Evolutionary conservation across 2,888 invertebrate genomes (phyloP).

Genomic region (Philopedon plagiatum): DNA sequence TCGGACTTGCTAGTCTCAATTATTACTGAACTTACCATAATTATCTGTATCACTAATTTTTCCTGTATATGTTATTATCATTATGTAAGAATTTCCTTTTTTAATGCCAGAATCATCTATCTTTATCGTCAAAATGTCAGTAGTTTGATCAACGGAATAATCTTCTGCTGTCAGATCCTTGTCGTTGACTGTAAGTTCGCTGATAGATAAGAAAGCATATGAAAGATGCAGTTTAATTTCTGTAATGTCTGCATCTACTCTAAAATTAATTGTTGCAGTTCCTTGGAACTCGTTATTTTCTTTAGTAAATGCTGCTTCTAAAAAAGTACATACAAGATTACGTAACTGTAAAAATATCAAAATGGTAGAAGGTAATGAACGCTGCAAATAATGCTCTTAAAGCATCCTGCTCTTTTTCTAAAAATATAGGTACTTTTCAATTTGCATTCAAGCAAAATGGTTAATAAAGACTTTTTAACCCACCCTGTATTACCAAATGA

Average conservation of each 20-base stretch:
- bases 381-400: too few relatives aligned
- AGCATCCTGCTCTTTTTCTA: too few relatives aligned
- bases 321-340: neutral
- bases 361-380: too few relatives aligned
- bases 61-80: slow-evolving; percentile 27
- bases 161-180: neutral
- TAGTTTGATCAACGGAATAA: slow-evolving; percentile 23
- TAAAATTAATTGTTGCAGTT: slow-evolving; percentile 29
- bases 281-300: slow-evolving; percentile 30
- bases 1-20: too few relatives aligned
- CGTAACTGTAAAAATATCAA: too few relatives aligned
- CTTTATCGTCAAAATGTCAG: slow-evolving; percentile 36
- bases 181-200: neutral
- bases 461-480: too few relatives aligned
- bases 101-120: neutral
- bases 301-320: slow-evolving; percentile 22
- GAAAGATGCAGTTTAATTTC: slow-evolving; percentile 36
- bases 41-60: slow-evolving; percentile 24
- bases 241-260: slow-evolving; percentile 7
- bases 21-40: slow-evolving; percentile 10
- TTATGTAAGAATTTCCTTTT: neutral
- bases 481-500: too few relatives aligned
- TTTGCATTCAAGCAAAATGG: too few relatives aligned
- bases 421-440: too few relatives aligned
- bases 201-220: slow-evolving; percentile 33